Conservation (phyloP, 2,888 invertebrate genomes). For the Gymnoscelis rufifasciata region DNA sequence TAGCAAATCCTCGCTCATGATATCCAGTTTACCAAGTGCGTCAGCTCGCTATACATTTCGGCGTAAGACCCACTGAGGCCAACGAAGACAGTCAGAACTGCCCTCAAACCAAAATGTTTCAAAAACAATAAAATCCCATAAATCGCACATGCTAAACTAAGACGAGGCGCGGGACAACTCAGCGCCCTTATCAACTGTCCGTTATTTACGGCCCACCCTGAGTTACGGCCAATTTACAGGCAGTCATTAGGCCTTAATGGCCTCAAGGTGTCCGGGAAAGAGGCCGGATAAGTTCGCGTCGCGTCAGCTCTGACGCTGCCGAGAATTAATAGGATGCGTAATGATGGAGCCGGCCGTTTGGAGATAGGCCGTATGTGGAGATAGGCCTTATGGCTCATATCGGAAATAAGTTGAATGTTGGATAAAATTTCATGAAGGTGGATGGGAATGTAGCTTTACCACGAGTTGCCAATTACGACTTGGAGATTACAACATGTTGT, state of each 20-base stretch:
- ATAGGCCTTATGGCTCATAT: too few relatives aligned
- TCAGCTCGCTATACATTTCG: too few relatives aligned
- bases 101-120: constrained; percentile 11
- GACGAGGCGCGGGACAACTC: constrained; percentile 70
- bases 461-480: too few relatives aligned
- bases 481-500: too few relatives aligned
- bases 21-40: too few relatives aligned
- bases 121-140: constrained; percentile 41
- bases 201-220: constrained; percentile 73
- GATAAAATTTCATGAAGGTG: too few relatives aligned
- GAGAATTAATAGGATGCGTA: constrained; percentile 20
- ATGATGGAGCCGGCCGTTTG: constrained; percentile 7
- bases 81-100: too few relatives aligned
- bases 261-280: constrained; percentile 74
- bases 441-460: too few relatives aligned
- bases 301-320: constrained; percentile 47
- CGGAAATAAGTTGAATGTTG: too few relatives aligned
- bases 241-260: constrained; percentile 78
- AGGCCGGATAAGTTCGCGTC: constrained; percentile 61
- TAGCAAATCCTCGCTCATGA: too few relatives aligned
- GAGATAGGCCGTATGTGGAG: too few relatives aligned
- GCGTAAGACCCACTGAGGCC: too few relatives aligned
- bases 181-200: constrained; percentile 73
- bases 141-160: constrained; percentile 71
- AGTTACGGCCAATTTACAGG: constrained; percentile 78